Percentiles rank a stretch among this genome's conserved stretches.
These are phyloP conservation scores for Gymnoscopelus braueri DNA, from an alignment of 2,797 vertebrate genomes.

Conservation along the genomic window DNA sequence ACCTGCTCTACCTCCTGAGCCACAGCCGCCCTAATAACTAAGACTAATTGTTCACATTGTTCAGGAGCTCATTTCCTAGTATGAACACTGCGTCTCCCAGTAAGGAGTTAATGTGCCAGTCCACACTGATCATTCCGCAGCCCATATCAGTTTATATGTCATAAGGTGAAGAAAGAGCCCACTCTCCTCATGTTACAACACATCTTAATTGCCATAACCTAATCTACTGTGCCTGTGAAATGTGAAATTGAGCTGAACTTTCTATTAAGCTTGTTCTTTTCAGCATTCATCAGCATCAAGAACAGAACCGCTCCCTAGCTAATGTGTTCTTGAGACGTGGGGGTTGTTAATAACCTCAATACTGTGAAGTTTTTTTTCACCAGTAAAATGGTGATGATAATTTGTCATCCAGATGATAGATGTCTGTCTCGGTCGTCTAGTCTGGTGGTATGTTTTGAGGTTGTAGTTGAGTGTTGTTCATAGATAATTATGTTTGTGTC, in stretches of 20 bases:
- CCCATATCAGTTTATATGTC: conserved; percentile 15
- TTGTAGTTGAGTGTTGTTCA: too few species aligned
- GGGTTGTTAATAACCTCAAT: background rate
- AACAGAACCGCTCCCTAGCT: background rate
- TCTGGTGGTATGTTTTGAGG: too few species aligned
- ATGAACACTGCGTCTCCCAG: too few species aligned
- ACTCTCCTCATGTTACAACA: background rate
- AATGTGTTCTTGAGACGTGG: conserved; percentile 6
- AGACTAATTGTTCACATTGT: too few species aligned
- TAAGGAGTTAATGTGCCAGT: conserved; percentile 25
- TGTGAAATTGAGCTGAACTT: conserved; percentile 26
- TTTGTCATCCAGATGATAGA: too few species aligned
- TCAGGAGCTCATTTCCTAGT: too few species aligned
- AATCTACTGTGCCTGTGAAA: conserved; percentile 24
- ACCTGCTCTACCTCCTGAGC: too few species aligned
- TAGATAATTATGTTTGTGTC: too few species aligned
- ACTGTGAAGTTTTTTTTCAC: too few species aligned
- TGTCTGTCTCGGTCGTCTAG: too few species aligned
- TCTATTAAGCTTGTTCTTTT: conserved; percentile 16
- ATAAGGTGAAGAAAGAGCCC: background rate
- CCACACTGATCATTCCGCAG: conserved; percentile 21
- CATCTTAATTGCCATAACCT: conserved; percentile 14
- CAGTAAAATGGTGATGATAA: too few species aligned
- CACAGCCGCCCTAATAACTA: too few species aligned
- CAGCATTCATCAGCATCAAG: conserved; percentile 5